phyloP scores from a whole-genome alignment of 2,888 invertebrate genomes.

The Ryuthela nishihirai region DNA sequence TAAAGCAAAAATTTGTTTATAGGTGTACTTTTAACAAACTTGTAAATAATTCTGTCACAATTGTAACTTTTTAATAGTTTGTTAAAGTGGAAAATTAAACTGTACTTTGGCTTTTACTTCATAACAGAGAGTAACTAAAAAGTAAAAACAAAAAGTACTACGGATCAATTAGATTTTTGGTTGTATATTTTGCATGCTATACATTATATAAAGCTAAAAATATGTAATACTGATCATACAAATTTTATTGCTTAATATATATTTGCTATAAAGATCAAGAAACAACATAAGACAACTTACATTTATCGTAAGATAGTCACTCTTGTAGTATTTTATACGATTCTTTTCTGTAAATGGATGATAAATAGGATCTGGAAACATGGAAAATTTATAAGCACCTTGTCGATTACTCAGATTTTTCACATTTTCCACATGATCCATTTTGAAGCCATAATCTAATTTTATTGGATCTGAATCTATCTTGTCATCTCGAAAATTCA shows the following conservation, averaged over 20 bases:
- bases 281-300: constrained; percentile 53
- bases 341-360: constrained; percentile 79
- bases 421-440: constrained; percentile 84
- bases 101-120: too few species aligned
- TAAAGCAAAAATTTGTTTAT: too few species aligned
- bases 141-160: too few species aligned
- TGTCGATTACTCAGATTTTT: constrained; percentile 65
- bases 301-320: constrained; percentile 90
- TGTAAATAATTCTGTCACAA: too few species aligned
- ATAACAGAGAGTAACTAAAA: too few species aligned
- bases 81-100: too few species aligned
- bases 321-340: constrained; percentile 79
- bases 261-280: background rate
- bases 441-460: constrained; percentile 88
- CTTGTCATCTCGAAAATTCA: constrained; percentile 58
- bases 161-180: too few species aligned
- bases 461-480: constrained; percentile 67
- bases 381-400: constrained; percentile 68
- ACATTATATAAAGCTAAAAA: too few species aligned
- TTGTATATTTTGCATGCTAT: too few species aligned
- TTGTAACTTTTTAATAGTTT: too few species aligned
- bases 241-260: background rate
- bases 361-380: constrained; percentile 89
- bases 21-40: too few species aligned
- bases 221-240: too few species aligned